Evolutionary conservation across 2,113 vertebrate genomes (phyloP).

Genomic region (Pseudonaja textilis): DNA sequence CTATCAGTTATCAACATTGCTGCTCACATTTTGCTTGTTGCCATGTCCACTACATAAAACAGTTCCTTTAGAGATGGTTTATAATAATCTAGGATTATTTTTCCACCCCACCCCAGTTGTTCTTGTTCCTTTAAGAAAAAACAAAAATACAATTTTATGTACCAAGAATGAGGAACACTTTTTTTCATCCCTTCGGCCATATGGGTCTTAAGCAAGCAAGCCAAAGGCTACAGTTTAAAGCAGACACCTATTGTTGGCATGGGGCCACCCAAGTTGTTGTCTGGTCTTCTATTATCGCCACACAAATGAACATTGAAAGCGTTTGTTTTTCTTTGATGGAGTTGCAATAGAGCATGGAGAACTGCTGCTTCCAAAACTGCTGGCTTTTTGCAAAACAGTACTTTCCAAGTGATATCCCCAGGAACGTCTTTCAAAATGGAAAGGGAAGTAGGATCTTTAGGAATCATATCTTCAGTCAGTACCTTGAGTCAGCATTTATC

Average conservation of each 20-base stretch:
- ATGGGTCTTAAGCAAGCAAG: neutral
- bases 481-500: neutral
- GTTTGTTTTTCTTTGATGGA: neutral
- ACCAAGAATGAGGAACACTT: neutral
- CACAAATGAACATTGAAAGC: neutral
- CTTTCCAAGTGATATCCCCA: neutral
- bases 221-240: neutral
- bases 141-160: neutral
- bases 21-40: neutral
- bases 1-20: neutral
- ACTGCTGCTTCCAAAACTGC: neutral
- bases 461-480: neutral
- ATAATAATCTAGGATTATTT: neutral
- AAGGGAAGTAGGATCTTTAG: neutral
- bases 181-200: neutral
- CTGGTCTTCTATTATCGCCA: neutral
- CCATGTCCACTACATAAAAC: neutral
- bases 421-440: neutral
- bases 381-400: neutral
- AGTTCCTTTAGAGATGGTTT: neutral
- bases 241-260: neutral
- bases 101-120: neutral
- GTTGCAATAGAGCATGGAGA: neutral
- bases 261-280: neutral
- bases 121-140: neutral